Conservation (phyloP, 1,140 invertebrate species). For the Grapholita molesta region DNA sequence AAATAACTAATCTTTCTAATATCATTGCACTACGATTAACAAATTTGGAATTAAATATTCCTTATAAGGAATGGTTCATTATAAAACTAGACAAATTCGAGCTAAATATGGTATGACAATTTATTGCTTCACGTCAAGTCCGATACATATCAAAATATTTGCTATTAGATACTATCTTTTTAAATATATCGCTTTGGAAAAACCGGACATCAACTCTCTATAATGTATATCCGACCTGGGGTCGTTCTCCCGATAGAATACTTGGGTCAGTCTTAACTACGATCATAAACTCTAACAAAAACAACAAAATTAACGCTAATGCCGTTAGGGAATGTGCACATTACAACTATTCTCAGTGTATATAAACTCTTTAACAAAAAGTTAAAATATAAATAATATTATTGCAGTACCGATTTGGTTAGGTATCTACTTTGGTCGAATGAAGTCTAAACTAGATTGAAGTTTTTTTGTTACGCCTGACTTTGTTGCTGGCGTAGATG, state of each 20-base stretch:
- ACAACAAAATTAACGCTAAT: constrained; percentile 69
- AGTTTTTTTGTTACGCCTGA: constrained; percentile 70
- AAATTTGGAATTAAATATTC: constrained; percentile 68
- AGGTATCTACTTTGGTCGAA: constrained; percentile 72
- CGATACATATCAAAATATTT: constrained; percentile 9
- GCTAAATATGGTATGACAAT: constrained; percentile 31
- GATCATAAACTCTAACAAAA: constrained; percentile 69
- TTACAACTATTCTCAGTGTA: constrained; percentile 67
- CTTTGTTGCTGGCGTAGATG: constrained; percentile 70
- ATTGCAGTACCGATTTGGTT: constrained; percentile 74
- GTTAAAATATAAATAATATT: constrained; percentile 64
- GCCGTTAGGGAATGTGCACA: constrained; percentile 74
- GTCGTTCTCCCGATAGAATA: constrained; percentile 52
- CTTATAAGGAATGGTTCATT: constrained; percentile 64
- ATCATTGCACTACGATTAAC: constrained; percentile 70
- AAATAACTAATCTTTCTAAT: constrained; percentile 54
- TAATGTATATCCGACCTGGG: constrained; percentile 29
- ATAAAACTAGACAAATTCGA: constrained; percentile 71
- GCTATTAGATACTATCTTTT: neutral
- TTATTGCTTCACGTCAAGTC: constrained; percentile 8
- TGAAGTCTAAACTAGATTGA: constrained; percentile 36
- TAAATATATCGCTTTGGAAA: constrained; percentile 9
- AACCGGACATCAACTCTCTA: constrained; percentile 10
- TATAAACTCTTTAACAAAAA: constrained; percentile 63
- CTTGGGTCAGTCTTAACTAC: constrained; percentile 73